Conservation (phyloP, 2,797 vertebrate genomes). For the Phalanger gymnotis region DNA sequence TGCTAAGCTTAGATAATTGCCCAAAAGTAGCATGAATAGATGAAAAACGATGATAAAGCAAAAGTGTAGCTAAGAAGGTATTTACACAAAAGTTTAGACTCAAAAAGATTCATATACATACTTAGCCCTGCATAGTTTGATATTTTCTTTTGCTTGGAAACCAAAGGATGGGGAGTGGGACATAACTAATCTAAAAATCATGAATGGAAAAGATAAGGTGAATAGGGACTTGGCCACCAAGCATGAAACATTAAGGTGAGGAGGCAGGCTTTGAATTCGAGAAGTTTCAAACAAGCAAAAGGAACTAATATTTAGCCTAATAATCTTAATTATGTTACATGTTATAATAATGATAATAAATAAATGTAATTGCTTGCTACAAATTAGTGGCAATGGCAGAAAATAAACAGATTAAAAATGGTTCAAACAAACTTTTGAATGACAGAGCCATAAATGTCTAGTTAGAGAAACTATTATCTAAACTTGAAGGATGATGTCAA, state of each 20-base stretch:
- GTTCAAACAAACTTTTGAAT: background rate
- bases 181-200: conserved; percentile 50
- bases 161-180: conserved; percentile 31
- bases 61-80: conserved; percentile 11
- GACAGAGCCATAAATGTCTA: background rate
- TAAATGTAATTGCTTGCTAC: background rate
- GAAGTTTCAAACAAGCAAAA: conserved; percentile 24
- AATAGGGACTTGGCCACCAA: conserved; percentile 28
- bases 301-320: background rate
- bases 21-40: conserved; percentile 49
- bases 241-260: conserved; percentile 16
- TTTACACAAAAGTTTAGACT: conserved; percentile 29
- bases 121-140: conserved; percentile 26
- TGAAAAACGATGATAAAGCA: conserved; percentile 50
- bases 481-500: background rate
- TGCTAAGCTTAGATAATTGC: background rate
- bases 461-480: background rate
- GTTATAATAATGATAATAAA: background rate
- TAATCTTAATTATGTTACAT: background rate
- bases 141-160: conserved; percentile 32
- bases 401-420: background rate
- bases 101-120: conserved; percentile 19
- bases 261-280: background rate
- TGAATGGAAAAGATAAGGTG: conserved; percentile 37
- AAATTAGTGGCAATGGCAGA: background rate